Conservation (phyloP, 2,113 vertebrate species). For the Chunga burmeisteri region DNA sequence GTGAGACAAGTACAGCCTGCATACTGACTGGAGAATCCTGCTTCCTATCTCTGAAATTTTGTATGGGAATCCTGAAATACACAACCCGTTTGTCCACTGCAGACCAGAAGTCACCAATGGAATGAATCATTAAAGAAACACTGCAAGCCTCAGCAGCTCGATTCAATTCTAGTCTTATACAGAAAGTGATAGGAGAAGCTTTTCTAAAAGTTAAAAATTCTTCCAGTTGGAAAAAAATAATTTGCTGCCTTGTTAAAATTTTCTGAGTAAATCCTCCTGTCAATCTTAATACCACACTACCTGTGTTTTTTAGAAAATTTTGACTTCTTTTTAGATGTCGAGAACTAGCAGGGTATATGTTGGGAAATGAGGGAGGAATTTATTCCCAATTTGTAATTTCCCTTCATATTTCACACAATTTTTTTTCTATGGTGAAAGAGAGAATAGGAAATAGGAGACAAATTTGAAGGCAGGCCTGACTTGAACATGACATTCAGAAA, state of each 20-base stretch:
- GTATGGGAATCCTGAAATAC: background rate
- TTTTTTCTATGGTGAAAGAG: background rate
- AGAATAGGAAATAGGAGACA: background rate
- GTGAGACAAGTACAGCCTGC: background rate
- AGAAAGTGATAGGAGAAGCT: background rate
- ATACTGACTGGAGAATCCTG: background rate
- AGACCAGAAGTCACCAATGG: background rate
- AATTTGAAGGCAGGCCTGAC: background rate
- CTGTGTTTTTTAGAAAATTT: background rate
- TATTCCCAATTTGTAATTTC: background rate
- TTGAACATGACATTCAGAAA: background rate
- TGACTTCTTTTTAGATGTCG: background rate
- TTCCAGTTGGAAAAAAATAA: background rate
- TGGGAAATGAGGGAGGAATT: background rate
- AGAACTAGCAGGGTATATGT: background rate
- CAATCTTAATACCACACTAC: background rate
- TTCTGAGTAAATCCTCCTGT: background rate
- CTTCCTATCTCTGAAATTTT: background rate
- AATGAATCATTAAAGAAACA: background rate
- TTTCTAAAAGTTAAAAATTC: background rate
- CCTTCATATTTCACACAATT: background rate
- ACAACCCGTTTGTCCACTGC: background rate
- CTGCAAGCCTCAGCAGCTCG: background rate
- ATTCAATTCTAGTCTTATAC: background rate
- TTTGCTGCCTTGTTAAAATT: background rate